Evolutionary conservation across 2,888 invertebrate species (phyloP).

Genomic region (Penaeus monodon): DNA sequence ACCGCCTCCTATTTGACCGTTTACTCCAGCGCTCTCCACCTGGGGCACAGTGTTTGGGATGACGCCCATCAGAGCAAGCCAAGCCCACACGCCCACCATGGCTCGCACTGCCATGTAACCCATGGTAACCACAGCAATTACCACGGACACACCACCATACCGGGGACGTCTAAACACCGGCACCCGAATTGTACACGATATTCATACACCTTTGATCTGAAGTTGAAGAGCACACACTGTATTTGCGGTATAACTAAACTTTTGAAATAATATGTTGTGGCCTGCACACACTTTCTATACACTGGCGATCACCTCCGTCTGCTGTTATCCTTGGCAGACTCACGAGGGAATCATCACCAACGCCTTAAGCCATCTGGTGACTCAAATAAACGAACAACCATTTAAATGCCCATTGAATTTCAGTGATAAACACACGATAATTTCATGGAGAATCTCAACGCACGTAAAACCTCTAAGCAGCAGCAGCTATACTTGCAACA

Average conservation of each 20-base stretch:
- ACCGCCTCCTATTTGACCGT: background rate
- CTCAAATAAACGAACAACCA: too few species aligned
- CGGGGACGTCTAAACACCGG: conserved; percentile 49
- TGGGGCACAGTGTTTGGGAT: conserved; percentile 47
- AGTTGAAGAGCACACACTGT: background rate
- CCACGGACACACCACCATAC: conserved; percentile 60
- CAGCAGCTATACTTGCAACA: too few species aligned
- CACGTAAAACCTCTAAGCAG: too few species aligned
- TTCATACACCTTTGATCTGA: conserved; percentile 5
- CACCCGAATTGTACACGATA: conserved; percentile 37
- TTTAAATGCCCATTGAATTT: too few species aligned
- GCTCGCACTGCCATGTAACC: conserved; percentile 60
- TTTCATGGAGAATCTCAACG: too few species aligned
- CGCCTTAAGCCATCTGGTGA: too few species aligned
- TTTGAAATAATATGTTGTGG: background rate
- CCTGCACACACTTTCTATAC: conserved; percentile 1
- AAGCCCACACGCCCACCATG: conserved; percentile 62
- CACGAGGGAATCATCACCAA: too few species aligned
- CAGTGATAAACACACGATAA: too few species aligned
- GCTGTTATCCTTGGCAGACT: too few species aligned
- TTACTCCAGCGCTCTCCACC: conserved; percentile 20
- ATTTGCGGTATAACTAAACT: background rate
- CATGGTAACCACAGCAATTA: conserved; percentile 61
- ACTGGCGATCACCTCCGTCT: too few species aligned
- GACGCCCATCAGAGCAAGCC: conserved; percentile 57